Base-by-base conservation (phyloP, 92 coral and sea anemone genomes). In the Epizoanthus rinbou region DNA sequence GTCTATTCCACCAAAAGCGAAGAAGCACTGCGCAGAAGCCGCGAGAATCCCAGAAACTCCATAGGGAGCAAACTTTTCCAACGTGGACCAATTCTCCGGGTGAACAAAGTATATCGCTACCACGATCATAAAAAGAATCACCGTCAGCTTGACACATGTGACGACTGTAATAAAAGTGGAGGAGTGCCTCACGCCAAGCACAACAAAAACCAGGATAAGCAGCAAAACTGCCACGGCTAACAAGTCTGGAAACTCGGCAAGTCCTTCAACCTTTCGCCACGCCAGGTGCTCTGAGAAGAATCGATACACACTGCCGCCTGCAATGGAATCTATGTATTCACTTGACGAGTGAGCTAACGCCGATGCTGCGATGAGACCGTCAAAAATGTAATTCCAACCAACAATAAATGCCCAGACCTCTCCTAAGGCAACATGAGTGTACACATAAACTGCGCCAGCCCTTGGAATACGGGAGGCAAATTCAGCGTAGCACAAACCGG, bases 1-100 rank as follows among this genome's bases (percentile, higher is more conserved):
- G 57, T 92, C 98, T 50, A 94, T 86, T 10, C 98, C 98, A 15
- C 87, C 87, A 52, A 94, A 85, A 64, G 90, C 87, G 58, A 80
- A 92, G 81, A 90, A 86, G 64, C 98, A 94, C n/a, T 79, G 87
- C 0, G 98, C 91, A 0, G 94, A 84, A 7, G 97, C 98, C 41
- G 86, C 65, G 4, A 94, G 56, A 45, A 94, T 86, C 0, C 98
- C 98, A 0, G 71, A 13, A 58, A 91, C 66, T 39, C 98, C 98
- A 71, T 84, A 85, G n/a, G 98, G 98, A 11, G 91, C 91, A 80
- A 94, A 94, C 74, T 90, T 92, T 22, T 88, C 91, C 80, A 73
- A 31, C 19, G 76, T 85, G 18, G 98, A 90, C 98, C 97, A 92
- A 74, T 93, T 87, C 17, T 54, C 66, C 16, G 83, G 23, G 33